Percentiles rank a stretch among this genome's conserved stretches.
These are phyloP conservation scores for Zosterops lateralis DNA, from an alignment of 2,113 vertebrate species.

Conservation along the genomic window DNA sequence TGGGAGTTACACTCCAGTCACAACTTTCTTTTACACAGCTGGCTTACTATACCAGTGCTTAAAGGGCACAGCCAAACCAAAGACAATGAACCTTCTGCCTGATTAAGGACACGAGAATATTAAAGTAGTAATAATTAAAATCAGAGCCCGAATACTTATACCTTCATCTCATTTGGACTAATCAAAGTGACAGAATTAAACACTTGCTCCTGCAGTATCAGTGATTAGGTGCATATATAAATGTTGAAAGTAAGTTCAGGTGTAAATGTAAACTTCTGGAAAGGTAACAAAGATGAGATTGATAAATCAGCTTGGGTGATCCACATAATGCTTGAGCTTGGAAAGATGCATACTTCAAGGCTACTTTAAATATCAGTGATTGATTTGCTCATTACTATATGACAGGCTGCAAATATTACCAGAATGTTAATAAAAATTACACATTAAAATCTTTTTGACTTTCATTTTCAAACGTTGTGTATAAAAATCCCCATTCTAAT, in stretches of 20 bases:
- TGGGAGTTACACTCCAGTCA: background rate
- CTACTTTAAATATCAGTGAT: background rate
- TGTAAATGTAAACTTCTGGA: background rate
- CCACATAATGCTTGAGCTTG: background rate
- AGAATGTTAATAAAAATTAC: background rate
- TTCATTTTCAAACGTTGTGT: background rate
- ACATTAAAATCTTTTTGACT: background rate
- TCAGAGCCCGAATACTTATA: background rate
- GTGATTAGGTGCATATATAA: background rate
- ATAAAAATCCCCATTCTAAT: background rate
- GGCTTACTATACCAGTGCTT: background rate
- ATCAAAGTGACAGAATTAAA: conserved; percentile 1
- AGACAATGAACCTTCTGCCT: background rate
- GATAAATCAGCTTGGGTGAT: background rate
- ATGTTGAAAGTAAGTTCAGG: background rate
- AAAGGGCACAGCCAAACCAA: background rate
- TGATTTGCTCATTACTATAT: background rate
- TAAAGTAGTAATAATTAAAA: conserved; percentile 8
- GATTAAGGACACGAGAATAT: background rate
- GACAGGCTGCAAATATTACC: background rate
- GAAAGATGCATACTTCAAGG: background rate
- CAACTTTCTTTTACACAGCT: background rate
- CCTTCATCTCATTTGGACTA: background rate
- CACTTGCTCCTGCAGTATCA: background rate
- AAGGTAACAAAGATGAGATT: background rate